A percentile compares a stretch with the other conserved stretches of the same genome.
Evolutionary conservation across 2,113 vertebrate genomes (phyloP).

Genomic region (Paracanthobrama guichenoti): DNA sequence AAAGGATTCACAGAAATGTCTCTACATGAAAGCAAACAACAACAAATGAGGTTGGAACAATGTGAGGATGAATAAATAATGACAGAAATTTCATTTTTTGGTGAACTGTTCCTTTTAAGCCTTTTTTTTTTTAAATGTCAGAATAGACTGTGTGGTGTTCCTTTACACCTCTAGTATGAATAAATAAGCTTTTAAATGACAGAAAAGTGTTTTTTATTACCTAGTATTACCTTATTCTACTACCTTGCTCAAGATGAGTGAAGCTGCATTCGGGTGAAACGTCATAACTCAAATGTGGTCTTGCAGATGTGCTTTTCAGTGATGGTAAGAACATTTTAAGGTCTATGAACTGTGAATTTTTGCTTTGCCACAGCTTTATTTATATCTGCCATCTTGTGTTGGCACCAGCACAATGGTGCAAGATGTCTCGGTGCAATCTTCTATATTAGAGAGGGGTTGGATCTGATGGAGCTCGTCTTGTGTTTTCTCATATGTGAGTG

Average conservation of each 20-base stretch:
- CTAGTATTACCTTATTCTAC: neutral
- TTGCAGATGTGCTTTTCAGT: neutral
- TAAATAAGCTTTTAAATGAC: neutral
- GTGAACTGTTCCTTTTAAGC: neutral
- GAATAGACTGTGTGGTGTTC: constrained; percentile 7
- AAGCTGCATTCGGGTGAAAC: constrained; percentile 13
- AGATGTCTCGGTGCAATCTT: neutral
- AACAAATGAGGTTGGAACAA: neutral
- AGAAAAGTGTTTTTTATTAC: neutral
- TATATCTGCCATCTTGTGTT: constrained; percentile 26
- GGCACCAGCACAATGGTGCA: constrained; percentile 11
- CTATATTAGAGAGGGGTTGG: neutral
- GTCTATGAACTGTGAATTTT: neutral
- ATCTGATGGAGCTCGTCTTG: neutral
- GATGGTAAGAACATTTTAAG: neutral
- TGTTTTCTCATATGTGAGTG: constrained; percentile 4
- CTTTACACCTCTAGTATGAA: neutral
- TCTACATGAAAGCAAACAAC: neutral
- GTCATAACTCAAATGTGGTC: constrained; percentile 10
- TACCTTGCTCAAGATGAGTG: constrained; percentile 14
- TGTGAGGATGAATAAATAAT: neutral
- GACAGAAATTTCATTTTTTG: neutral
- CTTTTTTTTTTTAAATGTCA: neutral
- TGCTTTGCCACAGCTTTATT: neutral
- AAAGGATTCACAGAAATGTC: neutral